A percentile compares a stretch with the other conserved stretches of the same genome.
Evolutionary conservation across 2,888 invertebrate species (phyloP).

Genomic region (Chloroclysta siterata): DNA sequence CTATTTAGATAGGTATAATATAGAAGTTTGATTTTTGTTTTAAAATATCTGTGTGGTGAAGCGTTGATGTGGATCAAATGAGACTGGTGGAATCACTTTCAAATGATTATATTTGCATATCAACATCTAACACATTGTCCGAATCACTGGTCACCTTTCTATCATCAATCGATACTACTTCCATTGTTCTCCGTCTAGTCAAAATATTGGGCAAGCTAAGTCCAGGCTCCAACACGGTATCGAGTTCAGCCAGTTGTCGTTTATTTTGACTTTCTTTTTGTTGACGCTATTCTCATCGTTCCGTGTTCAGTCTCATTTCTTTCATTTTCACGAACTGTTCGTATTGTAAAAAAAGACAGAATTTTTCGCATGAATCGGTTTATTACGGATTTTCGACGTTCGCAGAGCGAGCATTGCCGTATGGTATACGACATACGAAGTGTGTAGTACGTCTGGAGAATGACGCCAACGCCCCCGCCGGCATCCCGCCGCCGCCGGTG

Average conservation of each 20-base stretch:
- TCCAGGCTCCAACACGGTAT: constrained; percentile 31
- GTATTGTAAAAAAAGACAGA: constrained; percentile 17
- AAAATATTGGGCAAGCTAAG: constrained; percentile 28
- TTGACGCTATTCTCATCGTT: constrained; percentile 35
- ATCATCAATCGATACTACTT: constrained; percentile 13
- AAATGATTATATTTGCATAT: background rate
- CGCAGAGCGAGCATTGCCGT: constrained; percentile 40
- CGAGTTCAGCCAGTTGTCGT: constrained; percentile 29
- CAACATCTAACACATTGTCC: background rate
- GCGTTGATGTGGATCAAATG: background rate
- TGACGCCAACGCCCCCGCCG: constrained; percentile 73
- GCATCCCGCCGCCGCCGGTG: constrained; percentile 37
- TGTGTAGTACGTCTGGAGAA: constrained; percentile 57
- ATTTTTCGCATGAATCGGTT: constrained; percentile 5
- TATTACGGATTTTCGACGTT: constrained; percentile 36
- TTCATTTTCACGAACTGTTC: constrained; percentile 25
- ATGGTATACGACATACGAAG: constrained; percentile 24
- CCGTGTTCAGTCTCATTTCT: constrained; percentile 63
- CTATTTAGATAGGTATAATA: too few species aligned
- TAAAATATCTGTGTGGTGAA: too few species aligned
- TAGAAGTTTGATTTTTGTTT: too few species aligned
- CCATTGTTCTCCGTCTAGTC: constrained; percentile 24
- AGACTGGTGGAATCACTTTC: background rate
- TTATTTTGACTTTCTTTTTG: constrained; percentile 39
- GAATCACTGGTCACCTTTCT: constrained; percentile 15